These are phyloP conservation scores for Toxotes jaculatrix DNA, from an alignment of 2,113 vertebrate genomes.

Conservation along the genomic window DNA sequence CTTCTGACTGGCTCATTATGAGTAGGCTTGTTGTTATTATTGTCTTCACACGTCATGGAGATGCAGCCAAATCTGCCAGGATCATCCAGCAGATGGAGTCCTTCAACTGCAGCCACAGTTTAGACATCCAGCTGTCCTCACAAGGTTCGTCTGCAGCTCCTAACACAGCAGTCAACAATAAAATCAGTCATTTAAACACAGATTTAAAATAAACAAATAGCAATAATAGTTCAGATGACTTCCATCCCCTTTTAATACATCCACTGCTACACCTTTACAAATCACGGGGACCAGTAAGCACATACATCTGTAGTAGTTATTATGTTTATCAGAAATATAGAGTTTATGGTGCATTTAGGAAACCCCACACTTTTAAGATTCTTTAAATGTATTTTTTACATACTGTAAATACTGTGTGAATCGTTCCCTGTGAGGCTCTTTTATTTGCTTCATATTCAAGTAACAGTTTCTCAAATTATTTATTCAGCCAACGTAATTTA, in stretches of 20 bases:
- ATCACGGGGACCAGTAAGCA: not conserved
- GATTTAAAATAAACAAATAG: not conserved
- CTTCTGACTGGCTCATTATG: not conserved
- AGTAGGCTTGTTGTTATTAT: not conserved
- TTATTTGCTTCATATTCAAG: no score
- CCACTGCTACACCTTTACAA: not conserved
- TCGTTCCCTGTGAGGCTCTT: no score
- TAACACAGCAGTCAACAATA: not conserved
- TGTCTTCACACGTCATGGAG: not conserved
- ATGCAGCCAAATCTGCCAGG: slow-evolving; percentile 14
- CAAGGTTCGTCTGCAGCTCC: not conserved
- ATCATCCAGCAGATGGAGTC: slow-evolving; percentile 76
- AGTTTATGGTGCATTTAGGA: no score
- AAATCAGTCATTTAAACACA: slow-evolving; percentile 7
- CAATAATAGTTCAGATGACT: not conserved
- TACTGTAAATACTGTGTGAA: no score
- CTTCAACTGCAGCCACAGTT: slow-evolving; percentile 31
- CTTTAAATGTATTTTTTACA: not conserved
- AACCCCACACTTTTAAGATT: not conserved
- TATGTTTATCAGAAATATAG: not conserved
- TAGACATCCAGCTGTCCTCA: not conserved
- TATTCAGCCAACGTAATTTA: no score
- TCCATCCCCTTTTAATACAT: not conserved
- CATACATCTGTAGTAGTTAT: not conserved
- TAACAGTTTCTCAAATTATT: no score